These are phyloP conservation scores for cattle (Bos taurus) DNA, from an alignment of 2,113 vertebrate species.

Conservation along the genomic window ARS-UCD2.0 NC_037343.1:73496001-73496500, in stretches of 20 bases:
- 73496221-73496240: not conserved
- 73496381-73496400: not conserved
- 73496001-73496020: slow-evolving; percentile 14
- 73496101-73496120: not conserved
- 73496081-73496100: not conserved
- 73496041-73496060: not conserved
- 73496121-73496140: not conserved
- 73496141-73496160: not conserved
- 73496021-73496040: not conserved
- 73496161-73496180: not conserved
- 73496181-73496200: not conserved
- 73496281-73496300: not conserved
- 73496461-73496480: not conserved
- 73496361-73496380: not conserved
- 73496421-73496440: not conserved
- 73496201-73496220: not conserved
- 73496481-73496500: not conserved
- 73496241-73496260: not conserved
- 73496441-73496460: not conserved
- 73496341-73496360: not conserved
- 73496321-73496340: not conserved
- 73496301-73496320: not conserved
- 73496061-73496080: not conserved
- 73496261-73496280: not conserved
- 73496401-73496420: not conserved